A percentile compares a stretch with the other conserved stretches of the same genome.
These are phyloP conservation scores for Montipora cactus DNA, from an alignment of 64 coral and sea anemone genomes.

Conservation along the genomic window DNA sequence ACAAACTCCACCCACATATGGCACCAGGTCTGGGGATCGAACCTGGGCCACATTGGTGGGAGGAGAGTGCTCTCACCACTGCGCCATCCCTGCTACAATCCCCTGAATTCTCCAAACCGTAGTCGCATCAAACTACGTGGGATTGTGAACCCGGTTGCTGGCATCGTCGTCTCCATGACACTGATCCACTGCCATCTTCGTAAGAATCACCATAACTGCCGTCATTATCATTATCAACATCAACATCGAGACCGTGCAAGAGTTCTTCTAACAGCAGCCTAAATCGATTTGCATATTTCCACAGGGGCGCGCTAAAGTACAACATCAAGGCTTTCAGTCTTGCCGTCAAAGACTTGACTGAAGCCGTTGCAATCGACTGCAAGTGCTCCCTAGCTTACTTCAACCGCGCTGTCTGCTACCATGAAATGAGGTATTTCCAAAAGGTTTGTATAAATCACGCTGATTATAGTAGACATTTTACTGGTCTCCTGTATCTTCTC, in stretches of 20 bases:
- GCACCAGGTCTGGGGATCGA: too few species aligned
- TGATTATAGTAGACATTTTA: not conserved
- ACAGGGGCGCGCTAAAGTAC: constrained; percentile 94
- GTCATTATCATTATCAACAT: not conserved
- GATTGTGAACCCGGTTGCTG: too few species aligned
- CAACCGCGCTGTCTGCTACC: constrained; percentile 98
- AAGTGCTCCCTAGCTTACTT: constrained; percentile 94
- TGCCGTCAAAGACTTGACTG: constrained; percentile 95
- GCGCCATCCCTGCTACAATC: too few species aligned
- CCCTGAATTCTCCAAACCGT: too few species aligned
- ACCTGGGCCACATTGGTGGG: too few species aligned
- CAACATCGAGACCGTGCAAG: not conserved
- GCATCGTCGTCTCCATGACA: too few species aligned
- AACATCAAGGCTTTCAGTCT: constrained; percentile 95
- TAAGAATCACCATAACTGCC: too few species aligned
- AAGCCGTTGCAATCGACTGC: constrained; percentile 98
- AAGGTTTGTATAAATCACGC: constrained; percentile 71
- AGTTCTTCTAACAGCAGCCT: too few species aligned
- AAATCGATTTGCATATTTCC: not conserved
- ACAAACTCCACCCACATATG: too few species aligned
- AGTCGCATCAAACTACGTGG: too few species aligned
- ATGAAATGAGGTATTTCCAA: constrained; percentile 96
- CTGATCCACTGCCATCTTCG: too few species aligned
- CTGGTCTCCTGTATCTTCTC: not conserved
- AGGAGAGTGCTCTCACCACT: too few species aligned